These are phyloP conservation scores for Yponomeuta sedellus DNA, from an alignment of 2,888 invertebrate species.

Conservation along the genomic window DNA sequence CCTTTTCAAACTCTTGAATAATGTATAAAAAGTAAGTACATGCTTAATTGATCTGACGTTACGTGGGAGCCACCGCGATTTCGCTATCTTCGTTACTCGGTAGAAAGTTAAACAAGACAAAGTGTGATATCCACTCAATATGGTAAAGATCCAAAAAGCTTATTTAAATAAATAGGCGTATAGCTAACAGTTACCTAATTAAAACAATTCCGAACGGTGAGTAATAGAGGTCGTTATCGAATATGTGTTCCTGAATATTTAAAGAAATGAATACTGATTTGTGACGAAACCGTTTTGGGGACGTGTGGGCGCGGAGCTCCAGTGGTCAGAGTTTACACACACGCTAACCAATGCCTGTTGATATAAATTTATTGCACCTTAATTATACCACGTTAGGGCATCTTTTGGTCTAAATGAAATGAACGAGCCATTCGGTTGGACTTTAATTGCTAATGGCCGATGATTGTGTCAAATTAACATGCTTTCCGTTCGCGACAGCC, in stretches of 20 bases:
- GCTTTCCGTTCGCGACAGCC: conserved; percentile 14
- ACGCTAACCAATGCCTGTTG: background rate
- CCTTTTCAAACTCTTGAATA: too few species aligned
- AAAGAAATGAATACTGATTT: conserved; percentile 11
- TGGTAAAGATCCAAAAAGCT: background rate
- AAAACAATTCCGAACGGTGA: conserved; percentile 5
- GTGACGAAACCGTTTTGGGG: background rate
- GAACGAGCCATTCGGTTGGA: conserved; percentile 16
- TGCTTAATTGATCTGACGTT: too few species aligned
- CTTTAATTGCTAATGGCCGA: conserved; percentile 37
- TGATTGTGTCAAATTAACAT: conserved; percentile 41
- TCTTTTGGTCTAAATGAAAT: background rate
- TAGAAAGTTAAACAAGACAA: background rate
- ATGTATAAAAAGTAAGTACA: too few species aligned
- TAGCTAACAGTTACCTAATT: conserved; percentile 7
- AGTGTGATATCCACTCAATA: background rate
- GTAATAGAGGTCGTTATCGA: conserved; percentile 6
- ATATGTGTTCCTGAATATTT: conserved; percentile 5
- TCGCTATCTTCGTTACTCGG: background rate
- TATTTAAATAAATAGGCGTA: background rate
- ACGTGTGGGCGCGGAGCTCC: conserved; percentile 2
- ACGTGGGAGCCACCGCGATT: background rate
- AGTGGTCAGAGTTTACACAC: conserved; percentile 4
- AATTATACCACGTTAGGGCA: background rate
- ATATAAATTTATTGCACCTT: background rate